These are phyloP conservation scores for Ctena decussata DNA, from an alignment of 2,888 invertebrate species.

Conservation along the genomic window DNA sequence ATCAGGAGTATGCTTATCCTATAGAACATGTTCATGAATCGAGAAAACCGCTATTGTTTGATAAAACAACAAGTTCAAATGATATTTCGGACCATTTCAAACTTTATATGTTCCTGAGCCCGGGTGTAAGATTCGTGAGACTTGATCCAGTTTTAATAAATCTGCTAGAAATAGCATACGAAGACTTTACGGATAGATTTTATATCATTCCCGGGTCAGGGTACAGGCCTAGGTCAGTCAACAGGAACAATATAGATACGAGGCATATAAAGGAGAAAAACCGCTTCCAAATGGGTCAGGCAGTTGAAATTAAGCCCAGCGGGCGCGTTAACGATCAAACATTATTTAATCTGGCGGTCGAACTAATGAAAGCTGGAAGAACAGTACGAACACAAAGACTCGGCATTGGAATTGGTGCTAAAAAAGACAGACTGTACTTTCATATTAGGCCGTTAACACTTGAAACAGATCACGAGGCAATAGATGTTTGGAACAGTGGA, in stretches of 20 bases:
- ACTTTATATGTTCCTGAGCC: constrained; percentile 51
- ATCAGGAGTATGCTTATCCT: constrained; percentile 62
- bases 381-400: constrained; percentile 51
- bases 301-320: constrained; percentile 65
- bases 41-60: constrained; percentile 55
- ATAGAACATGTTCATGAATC: constrained; percentile 43
- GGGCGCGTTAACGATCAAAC: constrained; percentile 28
- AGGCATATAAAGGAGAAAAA: constrained; percentile 63
- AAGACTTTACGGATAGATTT: constrained; percentile 52
- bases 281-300: constrained; percentile 68
- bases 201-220: constrained; percentile 56
- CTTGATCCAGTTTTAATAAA: constrained; percentile 63
- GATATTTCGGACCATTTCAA: constrained; percentile 59
- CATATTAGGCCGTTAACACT: constrained; percentile 54
- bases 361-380: constrained; percentile 54
- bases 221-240: constrained; percentile 65
- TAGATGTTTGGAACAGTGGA: constrained; percentile 65
- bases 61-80: constrained; percentile 39
- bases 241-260: constrained; percentile 62
- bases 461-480: constrained; percentile 35
- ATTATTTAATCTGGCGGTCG: constrained; percentile 49
- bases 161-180: constrained; percentile 62
- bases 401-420: constrained; percentile 64
- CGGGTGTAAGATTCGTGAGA: constrained; percentile 63
- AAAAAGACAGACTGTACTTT: constrained; percentile 63